Evolutionary conservation across 2,797 vertebrate genomes (phyloP).

Genomic region (Acanthiza pusilla): DNA sequence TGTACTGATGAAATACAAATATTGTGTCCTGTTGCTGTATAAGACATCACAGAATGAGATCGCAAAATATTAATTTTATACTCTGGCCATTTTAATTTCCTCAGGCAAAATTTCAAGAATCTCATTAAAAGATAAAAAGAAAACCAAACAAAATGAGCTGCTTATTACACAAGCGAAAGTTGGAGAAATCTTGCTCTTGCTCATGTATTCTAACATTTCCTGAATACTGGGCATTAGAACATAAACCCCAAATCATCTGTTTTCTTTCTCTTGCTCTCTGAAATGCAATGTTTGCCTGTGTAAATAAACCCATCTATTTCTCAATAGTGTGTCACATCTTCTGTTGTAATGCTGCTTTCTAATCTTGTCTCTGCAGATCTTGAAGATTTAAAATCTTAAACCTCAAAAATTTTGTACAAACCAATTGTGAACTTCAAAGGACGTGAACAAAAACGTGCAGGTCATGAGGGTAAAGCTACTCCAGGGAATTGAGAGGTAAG

Average conservation of each 20-base stretch:
- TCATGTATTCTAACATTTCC: neutral
- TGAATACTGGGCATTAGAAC: neutral
- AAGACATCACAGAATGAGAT: neutral
- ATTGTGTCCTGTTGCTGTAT: neutral
- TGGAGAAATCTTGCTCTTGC: neutral
- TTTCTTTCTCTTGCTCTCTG: neutral
- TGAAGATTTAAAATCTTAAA: neutral
- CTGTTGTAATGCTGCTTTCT: neutral
- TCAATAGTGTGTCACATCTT: accelerated
- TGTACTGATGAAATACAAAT: neutral
- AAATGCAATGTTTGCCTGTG: neutral
- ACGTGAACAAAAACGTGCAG: neutral
- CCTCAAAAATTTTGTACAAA: neutral
- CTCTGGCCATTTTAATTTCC: neutral
- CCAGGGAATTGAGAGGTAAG: neutral
- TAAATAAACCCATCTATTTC: neutral
- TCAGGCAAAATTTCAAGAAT: neutral
- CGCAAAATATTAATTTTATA: neutral
- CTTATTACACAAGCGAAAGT: neutral
- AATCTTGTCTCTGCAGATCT: neutral
- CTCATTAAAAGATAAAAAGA: neutral
- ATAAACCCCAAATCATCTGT: neutral
- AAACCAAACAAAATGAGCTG: neutral
- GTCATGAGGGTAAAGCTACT: neutral
- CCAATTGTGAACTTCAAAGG: neutral